Percentiles rank a stretch among this genome's conserved stretches.
phyloP scores from a whole-genome alignment of 2,888 invertebrate species.

The Fragum whitleyi region DNA sequence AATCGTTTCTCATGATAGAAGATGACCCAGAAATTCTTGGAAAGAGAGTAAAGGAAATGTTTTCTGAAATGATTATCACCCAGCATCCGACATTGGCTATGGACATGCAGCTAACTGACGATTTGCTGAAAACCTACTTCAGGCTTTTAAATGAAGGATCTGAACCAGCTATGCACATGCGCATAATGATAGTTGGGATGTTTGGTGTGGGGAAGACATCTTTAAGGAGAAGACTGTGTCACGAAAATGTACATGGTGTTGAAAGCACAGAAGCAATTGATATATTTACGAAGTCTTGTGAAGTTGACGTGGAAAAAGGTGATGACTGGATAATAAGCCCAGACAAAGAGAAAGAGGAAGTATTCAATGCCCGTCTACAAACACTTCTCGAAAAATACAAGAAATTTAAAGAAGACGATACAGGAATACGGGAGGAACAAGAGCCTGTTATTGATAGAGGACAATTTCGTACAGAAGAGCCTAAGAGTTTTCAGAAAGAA shows the following conservation, averaged over 20 bases:
- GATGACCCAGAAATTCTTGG: neutral
- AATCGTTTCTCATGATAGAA: neutral
- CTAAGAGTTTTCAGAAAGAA: too few species aligned
- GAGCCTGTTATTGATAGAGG: too few species aligned
- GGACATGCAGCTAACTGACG: slow-evolving; percentile 11
- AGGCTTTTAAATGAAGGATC: slow-evolving; percentile 32
- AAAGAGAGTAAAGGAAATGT: neutral
- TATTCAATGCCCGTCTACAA: neutral
- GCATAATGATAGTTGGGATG: slow-evolving; percentile 56
- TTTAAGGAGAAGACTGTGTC: slow-evolving; percentile 20
- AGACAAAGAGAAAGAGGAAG: neutral
- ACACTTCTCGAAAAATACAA: neutral
- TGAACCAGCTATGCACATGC: slow-evolving; percentile 32
- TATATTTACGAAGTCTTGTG: neutral
- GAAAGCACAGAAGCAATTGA: neutral
- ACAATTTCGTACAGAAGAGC: too few species aligned
- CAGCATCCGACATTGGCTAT: neutral
- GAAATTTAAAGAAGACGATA: neutral
- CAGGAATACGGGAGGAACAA: too few species aligned
- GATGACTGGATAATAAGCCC: neutral
- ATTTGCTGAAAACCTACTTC: slow-evolving; percentile 28
- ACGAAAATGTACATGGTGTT: neutral
- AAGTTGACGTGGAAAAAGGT: neutral
- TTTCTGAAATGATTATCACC: neutral
- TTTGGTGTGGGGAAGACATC: slow-evolving; percentile 55